Evolutionary conservation across 2,113 vertebrate species (phyloP), one percentile per base, ranked within the genome.

Genomic region (Elanoides forficatus): DNA sequence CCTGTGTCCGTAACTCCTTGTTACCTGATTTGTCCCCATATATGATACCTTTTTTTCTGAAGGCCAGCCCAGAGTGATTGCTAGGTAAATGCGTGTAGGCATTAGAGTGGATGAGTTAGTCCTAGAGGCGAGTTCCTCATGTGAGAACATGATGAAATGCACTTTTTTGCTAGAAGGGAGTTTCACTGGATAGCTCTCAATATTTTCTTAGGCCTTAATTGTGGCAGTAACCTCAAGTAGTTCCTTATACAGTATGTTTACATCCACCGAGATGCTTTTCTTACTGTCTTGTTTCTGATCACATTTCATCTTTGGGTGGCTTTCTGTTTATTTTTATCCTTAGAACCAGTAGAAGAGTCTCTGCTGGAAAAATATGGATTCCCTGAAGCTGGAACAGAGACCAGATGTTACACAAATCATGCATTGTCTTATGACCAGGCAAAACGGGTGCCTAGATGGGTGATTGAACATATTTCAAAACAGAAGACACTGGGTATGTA

Each of bases 401-500:
- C 97, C 27, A 96, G 97, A 60, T 90, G 86, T 84, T 99, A 99
- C 86, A 98, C 98, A 63, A 99, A 99, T 81, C 99, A 99, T 30
- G 97, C 98, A 3, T 88, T 99, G 80, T 99, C 98, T 36, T 99
- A 99, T 9, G 98, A 99, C 75, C 99, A 98, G 88, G 95, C 97
- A 25, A 98, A 98, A 80, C 97, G 98, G 6, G 98, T 98, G 18
- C 99, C 99, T 6, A 94, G 96, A 95, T 99, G 99, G 99, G 99
- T 99, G 48, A 98, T 98, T 16, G 99, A 99, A 68, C 99, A 99
- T 76, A 96, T 99, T 84, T 98, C 98, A 21, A 97, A 97, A 78
- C 96, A 94, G 43, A 99, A 99, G 95, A 97, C 97, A 5, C 75
- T 93, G n/a, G 99, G 99, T 99, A 98, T 9, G 94, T 81, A 17